These are phyloP conservation scores for Cylloceria caligata DNA, from an alignment of 2,888 invertebrate species.

Conservation along the genomic window DNA sequence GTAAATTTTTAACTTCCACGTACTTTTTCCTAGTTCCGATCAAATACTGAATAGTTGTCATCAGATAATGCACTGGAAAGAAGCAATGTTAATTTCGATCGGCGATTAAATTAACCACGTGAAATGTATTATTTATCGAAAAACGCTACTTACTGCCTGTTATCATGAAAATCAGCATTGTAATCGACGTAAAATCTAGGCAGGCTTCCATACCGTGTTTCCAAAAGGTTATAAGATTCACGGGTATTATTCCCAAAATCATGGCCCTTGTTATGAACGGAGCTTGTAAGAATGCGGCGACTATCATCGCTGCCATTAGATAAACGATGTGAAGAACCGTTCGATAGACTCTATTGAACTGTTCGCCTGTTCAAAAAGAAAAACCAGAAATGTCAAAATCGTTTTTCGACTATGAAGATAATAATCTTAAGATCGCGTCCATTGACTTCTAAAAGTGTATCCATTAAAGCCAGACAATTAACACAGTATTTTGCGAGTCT, in stretches of 20 bases:
- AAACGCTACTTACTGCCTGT: slow-evolving; percentile 78
- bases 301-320: slow-evolving; percentile 80
- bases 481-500: no score
- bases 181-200: slow-evolving; percentile 81
- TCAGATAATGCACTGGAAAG: slow-evolving; percentile 79
- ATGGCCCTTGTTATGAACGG: slow-evolving; percentile 80
- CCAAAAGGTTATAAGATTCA: slow-evolving; percentile 80
- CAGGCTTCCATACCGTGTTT: slow-evolving; percentile 80
- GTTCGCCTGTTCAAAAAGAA: slow-evolving; percentile 75
- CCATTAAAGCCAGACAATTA: no score
- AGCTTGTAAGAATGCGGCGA: slow-evolving; percentile 82
- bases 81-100: slow-evolving; percentile 13
- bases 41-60: slow-evolving; percentile 76
- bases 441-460: no score
- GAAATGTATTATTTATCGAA: slow-evolving; percentile 13
- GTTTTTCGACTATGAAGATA: slow-evolving; percentile 8
- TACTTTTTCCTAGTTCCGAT: slow-evolving; percentile 63
- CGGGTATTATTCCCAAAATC: slow-evolving; percentile 80
- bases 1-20: not conserved
- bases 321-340: slow-evolving; percentile 78
- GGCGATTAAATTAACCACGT: not conserved
- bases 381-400: not conserved
- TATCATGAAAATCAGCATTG: slow-evolving; percentile 79
- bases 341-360: slow-evolving; percentile 78
- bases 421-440: not conserved